These are phyloP conservation scores for Eristalinus sepulchralis DNA, from an alignment of 2,888 invertebrate species.

Conservation along the genomic window DNA sequence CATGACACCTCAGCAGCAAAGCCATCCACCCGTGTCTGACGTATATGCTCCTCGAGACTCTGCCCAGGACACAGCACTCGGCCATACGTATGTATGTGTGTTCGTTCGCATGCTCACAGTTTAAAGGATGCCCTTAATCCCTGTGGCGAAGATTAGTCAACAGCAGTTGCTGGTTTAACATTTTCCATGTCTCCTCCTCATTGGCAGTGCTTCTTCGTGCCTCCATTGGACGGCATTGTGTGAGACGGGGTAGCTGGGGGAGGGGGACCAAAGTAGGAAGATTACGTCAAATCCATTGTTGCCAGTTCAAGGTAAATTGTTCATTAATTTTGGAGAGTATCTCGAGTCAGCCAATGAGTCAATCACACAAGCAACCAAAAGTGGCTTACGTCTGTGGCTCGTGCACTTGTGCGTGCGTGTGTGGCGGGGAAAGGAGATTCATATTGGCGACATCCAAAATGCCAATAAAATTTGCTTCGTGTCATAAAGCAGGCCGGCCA, in stretches of 20 bases:
- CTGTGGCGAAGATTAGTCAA: constrained; percentile 63
- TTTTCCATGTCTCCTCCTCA: constrained; percentile 23
- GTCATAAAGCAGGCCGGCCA: constrained; percentile 30
- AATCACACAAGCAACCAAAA: constrained; percentile 29
- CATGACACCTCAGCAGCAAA: constrained; percentile 62
- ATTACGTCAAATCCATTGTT: constrained; percentile 48
- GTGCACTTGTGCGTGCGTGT: neutral
- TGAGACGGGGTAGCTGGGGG: neutral
- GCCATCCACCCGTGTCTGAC: constrained; percentile 49
- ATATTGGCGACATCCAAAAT: constrained; percentile 47
- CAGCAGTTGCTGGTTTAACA: constrained; percentile 41
- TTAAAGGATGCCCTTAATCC: constrained; percentile 58
- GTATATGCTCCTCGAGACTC: constrained; percentile 38
- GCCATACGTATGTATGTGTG: neutral
- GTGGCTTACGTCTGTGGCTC: constrained; percentile 1
- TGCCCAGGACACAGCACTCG: constrained; percentile 35
- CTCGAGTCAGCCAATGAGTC: constrained; percentile 44
- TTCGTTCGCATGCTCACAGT: constrained; percentile 36
- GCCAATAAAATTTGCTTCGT: constrained; percentile 14
- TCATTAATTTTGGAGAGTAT: constrained; percentile 43
- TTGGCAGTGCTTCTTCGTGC: constrained; percentile 2
- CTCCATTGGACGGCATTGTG: neutral
- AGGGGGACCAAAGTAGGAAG: neutral
- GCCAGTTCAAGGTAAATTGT: constrained; percentile 60
- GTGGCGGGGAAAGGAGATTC: constrained; percentile 2